These are phyloP conservation scores for Eupithecia dodoneata DNA, from an alignment of 2,888 invertebrate species.

Conservation along the genomic window DNA sequence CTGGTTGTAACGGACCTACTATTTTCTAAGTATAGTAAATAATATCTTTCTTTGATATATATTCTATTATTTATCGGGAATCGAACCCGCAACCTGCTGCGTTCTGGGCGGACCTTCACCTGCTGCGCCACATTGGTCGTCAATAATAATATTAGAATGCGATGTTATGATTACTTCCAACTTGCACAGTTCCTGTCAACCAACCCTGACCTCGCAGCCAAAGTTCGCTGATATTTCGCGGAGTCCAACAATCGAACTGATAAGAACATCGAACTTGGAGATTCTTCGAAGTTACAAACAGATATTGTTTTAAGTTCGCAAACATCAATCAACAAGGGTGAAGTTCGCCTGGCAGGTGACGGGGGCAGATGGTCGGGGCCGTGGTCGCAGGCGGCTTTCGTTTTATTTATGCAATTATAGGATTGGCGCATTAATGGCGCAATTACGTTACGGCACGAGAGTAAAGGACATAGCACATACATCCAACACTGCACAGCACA, in stretches of 20 bases:
- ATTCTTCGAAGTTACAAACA: conserved; percentile 24
- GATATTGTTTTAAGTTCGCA: conserved; percentile 42
- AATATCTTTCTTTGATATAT: no score
- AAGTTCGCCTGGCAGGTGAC: conserved; percentile 34
- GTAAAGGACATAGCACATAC: no score
- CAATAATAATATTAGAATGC: neutral
- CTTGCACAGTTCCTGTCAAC: neutral
- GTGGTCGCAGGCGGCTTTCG: neutral
- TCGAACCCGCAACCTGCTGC: no score
- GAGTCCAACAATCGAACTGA: conserved; percentile 20
- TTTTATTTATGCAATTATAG: neutral
- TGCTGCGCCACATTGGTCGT: no score
- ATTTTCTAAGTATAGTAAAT: no score
- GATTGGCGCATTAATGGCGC: no score
- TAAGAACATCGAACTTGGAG: conserved; percentile 19
- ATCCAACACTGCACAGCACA: no score
- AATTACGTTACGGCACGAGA: no score
- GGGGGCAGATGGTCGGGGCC: neutral
- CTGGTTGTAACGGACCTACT: no score
- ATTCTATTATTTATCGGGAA: no score
- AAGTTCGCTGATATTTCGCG: conserved; percentile 16
- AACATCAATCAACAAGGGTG: conserved; percentile 41
- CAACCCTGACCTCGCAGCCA: neutral
- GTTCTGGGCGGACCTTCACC: no score
- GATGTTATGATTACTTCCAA: neutral